Base-by-base conservation (phyloP, 2,113 vertebrate species). In the Callocephalon fimbriatum region DNA sequence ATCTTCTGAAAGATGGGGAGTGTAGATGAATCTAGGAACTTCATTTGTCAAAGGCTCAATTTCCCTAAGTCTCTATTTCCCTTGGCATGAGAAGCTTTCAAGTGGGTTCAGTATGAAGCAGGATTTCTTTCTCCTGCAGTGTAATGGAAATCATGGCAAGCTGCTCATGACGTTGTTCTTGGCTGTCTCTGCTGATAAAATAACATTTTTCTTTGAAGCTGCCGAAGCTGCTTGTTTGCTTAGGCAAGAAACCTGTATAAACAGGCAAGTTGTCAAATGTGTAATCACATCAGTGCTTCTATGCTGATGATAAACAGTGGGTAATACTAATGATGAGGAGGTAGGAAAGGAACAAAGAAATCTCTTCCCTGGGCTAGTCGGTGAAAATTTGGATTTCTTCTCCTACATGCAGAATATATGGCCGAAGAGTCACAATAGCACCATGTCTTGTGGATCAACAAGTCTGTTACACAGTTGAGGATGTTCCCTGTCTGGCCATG, bases 181-280 rank as follows among this genome's bases (percentile, higher is more conserved):
- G 81, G 32, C 67, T 78, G 56, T 50, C 31, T 89, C 73, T 90
- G 56, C 56, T 85, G 94, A 91, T 87, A 63, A 89, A 62, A 74
- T 32, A 84, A 67, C 51, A 50, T 44, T 85, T 94, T 50, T 63
- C 40, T 80, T 76, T 78, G 63, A 74, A 96, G 65, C 38, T 89
- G 11, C 51, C 2, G 26, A 77, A 50, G 61, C 42, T 59, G 17
- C 54, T 74, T 7, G 12, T 54, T 88, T 89, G 21, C 42, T 84
- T 83, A 50, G 88, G 88, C 82, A 62, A 42, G 86, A 58, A 1
- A 4, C 45, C 37, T 15, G 1, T 58, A 31, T 70, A 62, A 92
- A 86, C 7, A 38, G 51, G 45, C 75, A 80, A 29, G 53, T 19
- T 83, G 37, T 73, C 53, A 88, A 73, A 75, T 44, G 19, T 32